phyloP scores from a whole-genome alignment of 2,113 vertebrate species.

The Hemiscyllium ocellatum region DNA sequence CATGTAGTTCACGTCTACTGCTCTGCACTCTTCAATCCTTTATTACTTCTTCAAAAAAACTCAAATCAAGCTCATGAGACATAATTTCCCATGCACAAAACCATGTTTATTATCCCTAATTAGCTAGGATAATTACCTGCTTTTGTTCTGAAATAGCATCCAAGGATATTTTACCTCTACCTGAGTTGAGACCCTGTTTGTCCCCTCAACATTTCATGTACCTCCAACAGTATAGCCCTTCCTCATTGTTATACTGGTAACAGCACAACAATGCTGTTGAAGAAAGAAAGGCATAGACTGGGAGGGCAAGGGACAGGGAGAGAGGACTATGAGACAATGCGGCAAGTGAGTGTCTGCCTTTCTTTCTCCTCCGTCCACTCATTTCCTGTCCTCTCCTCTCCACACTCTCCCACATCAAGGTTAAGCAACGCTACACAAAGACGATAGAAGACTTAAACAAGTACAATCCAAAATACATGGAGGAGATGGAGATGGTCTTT shows the following conservation, averaged over 20 bases:
- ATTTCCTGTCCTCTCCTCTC: background rate
- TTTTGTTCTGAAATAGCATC: background rate
- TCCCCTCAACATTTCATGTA: background rate
- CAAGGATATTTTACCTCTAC: background rate
- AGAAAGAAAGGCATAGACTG: no score
- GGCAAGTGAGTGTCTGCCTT: background rate
- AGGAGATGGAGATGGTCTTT: slow-evolving; percentile 77
- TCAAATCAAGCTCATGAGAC: no score
- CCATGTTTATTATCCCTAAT: no score
- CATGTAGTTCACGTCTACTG: no score
- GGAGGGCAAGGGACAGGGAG: no score
- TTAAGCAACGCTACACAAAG: slow-evolving; percentile 63
- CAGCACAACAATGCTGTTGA: no score
- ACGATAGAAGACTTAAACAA: slow-evolving; percentile 63
- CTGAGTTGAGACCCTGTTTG: background rate
- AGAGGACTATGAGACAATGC: no score
- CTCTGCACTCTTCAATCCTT: no score
- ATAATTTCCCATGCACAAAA: no score
- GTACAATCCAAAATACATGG: slow-evolving; percentile 73
- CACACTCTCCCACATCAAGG: slow-evolving; percentile 44
- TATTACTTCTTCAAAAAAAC: no score
- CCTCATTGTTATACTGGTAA: background rate
- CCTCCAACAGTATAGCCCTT: background rate
- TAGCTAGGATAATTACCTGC: background rate
- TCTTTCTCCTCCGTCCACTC: background rate